phyloP scores from a whole-genome alignment of 2,888 invertebrate genomes.

The Drosophila atroscutellata region DNA sequence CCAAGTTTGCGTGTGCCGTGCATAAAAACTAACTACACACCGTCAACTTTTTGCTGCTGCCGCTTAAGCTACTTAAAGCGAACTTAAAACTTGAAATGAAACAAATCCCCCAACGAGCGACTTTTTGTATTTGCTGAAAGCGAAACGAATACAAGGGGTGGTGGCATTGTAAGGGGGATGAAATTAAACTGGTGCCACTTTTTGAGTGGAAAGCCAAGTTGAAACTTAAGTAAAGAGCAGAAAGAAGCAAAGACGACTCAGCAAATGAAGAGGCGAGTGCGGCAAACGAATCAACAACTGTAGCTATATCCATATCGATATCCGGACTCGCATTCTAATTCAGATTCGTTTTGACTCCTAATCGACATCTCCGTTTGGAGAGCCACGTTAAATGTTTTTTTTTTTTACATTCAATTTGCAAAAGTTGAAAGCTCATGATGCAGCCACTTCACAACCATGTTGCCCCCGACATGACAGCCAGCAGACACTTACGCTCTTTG shows the following conservation, averaged over 20 bases:
- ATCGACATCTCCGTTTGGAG: conserved; percentile 22
- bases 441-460: conserved; percentile 50
- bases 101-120: conserved; percentile 70
- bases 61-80: conserved; percentile 75
- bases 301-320: neutral
- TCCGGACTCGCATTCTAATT: neutral
- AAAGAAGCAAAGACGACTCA: conserved; percentile 1
- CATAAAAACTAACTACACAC: conserved; percentile 74
- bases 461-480: conserved; percentile 56
- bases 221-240: conserved; percentile 39
- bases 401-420: conserved; percentile 65
- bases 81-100: conserved; percentile 78
- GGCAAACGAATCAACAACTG: conserved; percentile 5
- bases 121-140: conserved; percentile 7
- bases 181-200: conserved; percentile 13
- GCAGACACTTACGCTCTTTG: conserved; percentile 2
- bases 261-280: neutral
- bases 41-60: conserved; percentile 50
- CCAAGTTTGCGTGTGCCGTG: conserved; percentile 77
- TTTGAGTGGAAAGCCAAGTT: conserved; percentile 43
- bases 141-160: neutral
- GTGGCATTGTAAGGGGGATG: neutral
- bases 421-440: conserved; percentile 74
- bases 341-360: neutral
- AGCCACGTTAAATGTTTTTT: conserved; percentile 48